Conservation (phyloP, 2,113 vertebrate species). For the Craseonycteris thonglongyai region DNA sequence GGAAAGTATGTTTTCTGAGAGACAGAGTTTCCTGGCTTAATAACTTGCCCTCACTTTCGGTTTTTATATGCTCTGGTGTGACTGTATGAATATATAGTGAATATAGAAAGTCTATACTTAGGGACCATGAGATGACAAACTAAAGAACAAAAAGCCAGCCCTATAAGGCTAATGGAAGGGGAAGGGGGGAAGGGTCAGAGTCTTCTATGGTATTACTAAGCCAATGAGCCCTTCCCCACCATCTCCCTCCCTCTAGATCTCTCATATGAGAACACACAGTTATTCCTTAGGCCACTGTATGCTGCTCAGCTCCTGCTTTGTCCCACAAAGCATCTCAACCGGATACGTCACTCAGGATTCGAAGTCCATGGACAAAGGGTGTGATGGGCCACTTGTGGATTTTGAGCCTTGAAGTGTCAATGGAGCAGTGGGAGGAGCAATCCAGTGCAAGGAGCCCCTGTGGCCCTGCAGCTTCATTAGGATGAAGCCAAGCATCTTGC, state of each 20-base stretch:
- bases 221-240: not conserved
- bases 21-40: not conserved
- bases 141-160: not conserved
- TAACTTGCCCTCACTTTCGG: not conserved
- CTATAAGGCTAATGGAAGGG: not conserved
- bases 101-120: not conserved
- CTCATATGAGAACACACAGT: not conserved
- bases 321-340: not conserved
- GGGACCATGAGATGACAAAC: not conserved
- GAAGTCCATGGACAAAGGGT: not conserved
- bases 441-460: not conserved
- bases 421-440: accelerated
- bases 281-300: not conserved
- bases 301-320: not conserved
- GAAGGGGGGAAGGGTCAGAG: not conserved
- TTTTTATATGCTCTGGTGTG: not conserved
- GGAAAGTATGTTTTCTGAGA: not conserved
- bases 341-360: not conserved
- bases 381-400: not conserved
- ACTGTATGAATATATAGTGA: not conserved
- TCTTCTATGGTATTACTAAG: not conserved
- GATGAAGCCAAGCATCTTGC: not conserved
- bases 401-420: too few species aligned
- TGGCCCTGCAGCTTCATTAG: not conserved
- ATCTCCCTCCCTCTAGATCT: not conserved